Conservation (phyloP, 2,113 vertebrate genomes). For the Hipposideros armiger region DNA sequence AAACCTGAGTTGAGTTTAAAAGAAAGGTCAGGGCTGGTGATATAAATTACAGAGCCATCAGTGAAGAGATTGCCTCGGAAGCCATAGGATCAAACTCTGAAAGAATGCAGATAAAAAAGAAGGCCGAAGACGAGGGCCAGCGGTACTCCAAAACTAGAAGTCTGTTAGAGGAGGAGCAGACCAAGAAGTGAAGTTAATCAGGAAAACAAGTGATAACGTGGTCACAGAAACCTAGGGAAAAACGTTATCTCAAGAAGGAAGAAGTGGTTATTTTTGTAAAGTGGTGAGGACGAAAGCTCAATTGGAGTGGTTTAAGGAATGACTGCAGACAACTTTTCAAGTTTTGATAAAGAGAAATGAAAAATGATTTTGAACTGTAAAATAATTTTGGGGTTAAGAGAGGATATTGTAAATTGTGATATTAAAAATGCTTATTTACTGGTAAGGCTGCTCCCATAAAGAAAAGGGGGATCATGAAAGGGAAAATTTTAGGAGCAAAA, state of each 20-base stretch:
- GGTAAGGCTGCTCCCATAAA: neutral
- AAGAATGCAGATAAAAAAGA: neutral
- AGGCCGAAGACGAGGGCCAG: conserved; percentile 1
- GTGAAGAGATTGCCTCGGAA: neutral
- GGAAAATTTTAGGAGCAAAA: neutral
- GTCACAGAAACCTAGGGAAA: neutral
- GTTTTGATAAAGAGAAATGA: neutral
- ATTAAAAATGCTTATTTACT: neutral
- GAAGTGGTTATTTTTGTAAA: neutral
- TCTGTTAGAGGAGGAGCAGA: neutral
- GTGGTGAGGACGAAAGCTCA: neutral
- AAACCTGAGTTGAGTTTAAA: neutral
- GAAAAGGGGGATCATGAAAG: neutral
- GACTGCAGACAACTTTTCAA: neutral
- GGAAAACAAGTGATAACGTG: neutral
- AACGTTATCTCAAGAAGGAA: neutral
- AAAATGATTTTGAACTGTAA: neutral
- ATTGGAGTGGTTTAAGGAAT: neutral
- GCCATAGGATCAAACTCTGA: neutral
- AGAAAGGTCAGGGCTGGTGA: neutral
- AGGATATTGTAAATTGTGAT: neutral
- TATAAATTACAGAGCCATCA: neutral
- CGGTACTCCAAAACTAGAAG: neutral
- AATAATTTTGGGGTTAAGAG: neutral
- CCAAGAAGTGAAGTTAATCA: neutral